These are phyloP conservation scores for Drepana falcataria DNA, from an alignment of 2,888 invertebrate genomes.

Conservation along the genomic window DNA sequence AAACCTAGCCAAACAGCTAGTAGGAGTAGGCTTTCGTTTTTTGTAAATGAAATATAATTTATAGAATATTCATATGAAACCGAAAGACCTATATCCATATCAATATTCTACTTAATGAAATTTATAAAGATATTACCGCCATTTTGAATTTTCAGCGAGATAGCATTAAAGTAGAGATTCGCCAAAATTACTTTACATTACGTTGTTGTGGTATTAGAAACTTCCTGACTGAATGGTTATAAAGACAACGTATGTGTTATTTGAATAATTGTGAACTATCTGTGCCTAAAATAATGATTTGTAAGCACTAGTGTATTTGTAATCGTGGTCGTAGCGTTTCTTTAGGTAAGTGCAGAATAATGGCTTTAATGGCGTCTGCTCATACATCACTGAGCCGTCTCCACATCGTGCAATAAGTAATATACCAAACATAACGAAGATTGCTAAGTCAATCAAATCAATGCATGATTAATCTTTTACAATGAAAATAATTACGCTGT, in stretches of 20 bases:
- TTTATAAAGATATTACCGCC: background rate
- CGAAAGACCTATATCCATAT: too few relatives aligned
- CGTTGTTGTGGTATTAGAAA: background rate
- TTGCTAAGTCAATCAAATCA: too few relatives aligned
- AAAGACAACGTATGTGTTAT: conserved; percentile 26
- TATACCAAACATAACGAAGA: too few relatives aligned
- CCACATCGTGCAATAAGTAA: too few relatives aligned
- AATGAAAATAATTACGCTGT: too few relatives aligned
- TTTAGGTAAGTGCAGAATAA: conserved; percentile 39
- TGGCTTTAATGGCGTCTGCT: background rate
- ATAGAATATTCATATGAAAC: too few relatives aligned
- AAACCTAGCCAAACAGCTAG: too few relatives aligned
- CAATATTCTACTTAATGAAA: too few relatives aligned
- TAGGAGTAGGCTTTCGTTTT: too few relatives aligned
- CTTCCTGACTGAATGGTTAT: conserved; percentile 21
- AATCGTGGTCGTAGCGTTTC: conserved; percentile 27
- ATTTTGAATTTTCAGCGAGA: background rate
- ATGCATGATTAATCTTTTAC: too few relatives aligned
- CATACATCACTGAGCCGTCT: too few relatives aligned
- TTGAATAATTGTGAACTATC: conserved; percentile 31
- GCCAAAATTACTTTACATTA: background rate
- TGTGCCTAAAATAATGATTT: conserved; percentile 29
- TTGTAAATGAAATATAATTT: too few relatives aligned
- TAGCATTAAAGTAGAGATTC: background rate
- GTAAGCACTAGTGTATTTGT: conserved; percentile 20